A percentile compares a stretch with the other conserved stretches of the same genome.
Evolutionary conservation across 1,140 invertebrate species (phyloP).

Genomic region (Rhopalosiphum padi): DNA sequence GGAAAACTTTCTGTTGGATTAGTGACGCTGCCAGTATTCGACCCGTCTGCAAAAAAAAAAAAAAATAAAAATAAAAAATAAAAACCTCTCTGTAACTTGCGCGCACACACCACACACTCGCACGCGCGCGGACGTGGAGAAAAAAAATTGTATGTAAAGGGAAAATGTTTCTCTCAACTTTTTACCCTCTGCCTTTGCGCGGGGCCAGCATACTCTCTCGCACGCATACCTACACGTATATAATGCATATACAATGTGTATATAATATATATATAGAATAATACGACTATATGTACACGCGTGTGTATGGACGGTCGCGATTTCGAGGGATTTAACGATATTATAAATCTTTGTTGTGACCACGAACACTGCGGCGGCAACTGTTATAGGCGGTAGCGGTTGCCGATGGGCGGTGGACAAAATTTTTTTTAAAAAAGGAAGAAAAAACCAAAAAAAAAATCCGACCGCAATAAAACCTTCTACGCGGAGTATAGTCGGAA

Average conservation of each 20-base stretch:
- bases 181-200: constrained; percentile 30
- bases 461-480: constrained; percentile 34
- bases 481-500: not conserved
- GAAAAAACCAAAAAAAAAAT: not conserved
- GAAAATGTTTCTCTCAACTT: constrained; percentile 57
- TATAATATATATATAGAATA: too few relatives aligned
- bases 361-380: too few relatives aligned
- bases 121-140: not conserved
- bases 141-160: constrained; percentile 42
- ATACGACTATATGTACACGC: too few relatives aligned
- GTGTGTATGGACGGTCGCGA: not conserved
- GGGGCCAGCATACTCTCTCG: not conserved
- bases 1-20: constrained; percentile 58
- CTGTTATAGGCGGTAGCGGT: not conserved
- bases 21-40: constrained; percentile 55
- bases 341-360: constrained; percentile 50
- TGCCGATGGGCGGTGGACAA: not conserved
- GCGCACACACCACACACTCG: not conserved
- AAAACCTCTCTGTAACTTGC: not conserved
- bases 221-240: not conserved
- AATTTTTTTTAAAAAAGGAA: not conserved
- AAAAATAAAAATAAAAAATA: constrained; percentile 17
- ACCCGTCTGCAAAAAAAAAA: constrained; percentile 49
- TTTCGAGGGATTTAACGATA: constrained; percentile 47
- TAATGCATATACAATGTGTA: not conserved